These are phyloP conservation scores for Nemotelus pantherinus DNA, from an alignment of 2,888 invertebrate genomes.

Conservation along the genomic window DNA sequence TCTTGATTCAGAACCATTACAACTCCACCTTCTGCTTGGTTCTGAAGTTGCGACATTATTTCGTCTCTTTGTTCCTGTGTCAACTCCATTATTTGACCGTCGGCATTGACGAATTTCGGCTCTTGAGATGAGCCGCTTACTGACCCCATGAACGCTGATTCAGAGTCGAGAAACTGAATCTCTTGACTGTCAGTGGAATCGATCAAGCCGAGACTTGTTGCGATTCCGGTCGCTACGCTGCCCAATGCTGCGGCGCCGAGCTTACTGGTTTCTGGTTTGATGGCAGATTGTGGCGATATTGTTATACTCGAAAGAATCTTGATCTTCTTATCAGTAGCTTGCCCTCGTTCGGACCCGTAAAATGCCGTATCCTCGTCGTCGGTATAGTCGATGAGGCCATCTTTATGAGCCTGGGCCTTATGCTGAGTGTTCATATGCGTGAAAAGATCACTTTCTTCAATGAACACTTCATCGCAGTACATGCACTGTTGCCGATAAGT, in stretches of 20 bases:
- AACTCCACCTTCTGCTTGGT: slow-evolving; percentile 61
- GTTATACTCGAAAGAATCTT: slow-evolving; percentile 66
- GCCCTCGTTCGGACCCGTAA: slow-evolving; percentile 52
- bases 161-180: slow-evolving; percentile 46
- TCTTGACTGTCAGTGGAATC: slow-evolving; percentile 55
- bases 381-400: slow-evolving; percentile 72
- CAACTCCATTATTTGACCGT: slow-evolving; percentile 65
- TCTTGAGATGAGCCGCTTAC: slow-evolving; percentile 50
- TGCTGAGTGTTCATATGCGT: slow-evolving; percentile 76
- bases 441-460: slow-evolving; percentile 75
- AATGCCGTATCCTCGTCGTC: slow-evolving; percentile 65
- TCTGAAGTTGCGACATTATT: slow-evolving; percentile 63
- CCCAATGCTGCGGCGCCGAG: slow-evolving; percentile 69
- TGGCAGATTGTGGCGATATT: slow-evolving; percentile 54
- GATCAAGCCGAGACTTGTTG: slow-evolving; percentile 69
- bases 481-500: slow-evolving; percentile 71
- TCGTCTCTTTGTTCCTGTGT: slow-evolving; percentile 64
- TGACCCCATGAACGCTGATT: slow-evolving; percentile 46
- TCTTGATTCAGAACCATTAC: slow-evolving; percentile 64
- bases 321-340: slow-evolving; percentile 65
- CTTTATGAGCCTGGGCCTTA: slow-evolving; percentile 71
- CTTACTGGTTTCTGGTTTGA: slow-evolving; percentile 56
- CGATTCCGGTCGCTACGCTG: slow-evolving; percentile 69
- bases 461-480: slow-evolving; percentile 79
- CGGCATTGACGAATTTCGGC: slow-evolving; percentile 66